Evolutionary conservation across 2,888 invertebrate genomes (phyloP).

Genomic region (Clistopyga incitator): DNA sequence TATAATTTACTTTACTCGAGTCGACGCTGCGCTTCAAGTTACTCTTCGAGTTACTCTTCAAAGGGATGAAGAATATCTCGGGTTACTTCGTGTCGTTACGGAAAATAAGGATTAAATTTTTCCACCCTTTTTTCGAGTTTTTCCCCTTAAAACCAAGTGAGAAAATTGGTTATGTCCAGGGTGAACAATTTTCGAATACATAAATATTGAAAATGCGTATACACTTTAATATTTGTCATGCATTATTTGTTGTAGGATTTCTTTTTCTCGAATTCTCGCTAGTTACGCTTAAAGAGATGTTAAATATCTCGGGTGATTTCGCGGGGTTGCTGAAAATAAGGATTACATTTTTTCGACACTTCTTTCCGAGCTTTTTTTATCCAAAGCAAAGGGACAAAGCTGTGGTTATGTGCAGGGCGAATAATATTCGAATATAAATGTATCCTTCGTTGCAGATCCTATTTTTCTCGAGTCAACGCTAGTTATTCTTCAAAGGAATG

Average conservation of each 20-base stretch:
- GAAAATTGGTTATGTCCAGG: too few species aligned
- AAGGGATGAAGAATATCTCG: not conserved
- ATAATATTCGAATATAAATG: not conserved
- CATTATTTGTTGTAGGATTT: too few species aligned
- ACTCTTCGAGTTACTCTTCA: not conserved
- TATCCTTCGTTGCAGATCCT: conserved; percentile 8
- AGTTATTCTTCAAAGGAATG: not conserved
- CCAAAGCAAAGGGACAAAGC: not conserved
- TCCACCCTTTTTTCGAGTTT: too few species aligned
- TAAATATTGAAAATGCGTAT: too few species aligned
- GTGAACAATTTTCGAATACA: too few species aligned
- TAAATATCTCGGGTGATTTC: not conserved
- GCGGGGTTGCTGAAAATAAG: not conserved
- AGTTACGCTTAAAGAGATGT: not conserved
- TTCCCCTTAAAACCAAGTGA: too few species aligned
- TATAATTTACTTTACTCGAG: too few species aligned
- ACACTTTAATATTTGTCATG: too few species aligned
- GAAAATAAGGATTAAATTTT: too few species aligned
- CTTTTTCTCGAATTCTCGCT: not conserved
- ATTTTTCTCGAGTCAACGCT: not conserved
- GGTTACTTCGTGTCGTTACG: too few species aligned
- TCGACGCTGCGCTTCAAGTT: too few species aligned
- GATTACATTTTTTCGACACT: not conserved
- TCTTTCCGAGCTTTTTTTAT: not conserved
- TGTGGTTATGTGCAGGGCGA: not conserved